Conservation (phyloP, 2,888 invertebrate species). For the Pandemis cinnamomeana region DNA sequence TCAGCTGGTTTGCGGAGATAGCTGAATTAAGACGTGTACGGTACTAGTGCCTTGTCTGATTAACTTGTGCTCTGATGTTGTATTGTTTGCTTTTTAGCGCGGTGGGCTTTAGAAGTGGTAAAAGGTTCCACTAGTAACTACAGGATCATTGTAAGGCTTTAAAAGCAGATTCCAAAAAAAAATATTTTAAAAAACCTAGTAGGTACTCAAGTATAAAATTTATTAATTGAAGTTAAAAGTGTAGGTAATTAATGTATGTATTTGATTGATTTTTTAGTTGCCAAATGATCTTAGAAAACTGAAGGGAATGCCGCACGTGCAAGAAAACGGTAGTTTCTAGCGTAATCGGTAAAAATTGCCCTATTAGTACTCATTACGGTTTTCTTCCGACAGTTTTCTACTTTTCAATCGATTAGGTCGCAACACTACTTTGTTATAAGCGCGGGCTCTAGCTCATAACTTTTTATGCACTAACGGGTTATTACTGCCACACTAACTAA, state of each 20-base stretch:
- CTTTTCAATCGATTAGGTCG: slow-evolving; percentile 12
- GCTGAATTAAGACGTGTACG: slow-evolving; percentile 15
- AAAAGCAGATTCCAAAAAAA: no score
- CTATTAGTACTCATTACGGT: slow-evolving; percentile 23
- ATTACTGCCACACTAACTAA: no score
- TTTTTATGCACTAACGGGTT: no score
- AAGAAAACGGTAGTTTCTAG: slow-evolving; percentile 25
- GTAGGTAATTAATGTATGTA: neutral
- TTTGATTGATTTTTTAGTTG: neutral
- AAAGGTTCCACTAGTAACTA: neutral
- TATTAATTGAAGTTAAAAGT: neutral
- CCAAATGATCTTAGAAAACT: neutral
- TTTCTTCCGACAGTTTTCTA: slow-evolving; percentile 12
- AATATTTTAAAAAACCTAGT: no score
- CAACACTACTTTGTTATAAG: slow-evolving; percentile 2
- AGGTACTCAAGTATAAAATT: no score
- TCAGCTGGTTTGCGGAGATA: slow-evolving; percentile 9
- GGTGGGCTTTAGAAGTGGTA: neutral
- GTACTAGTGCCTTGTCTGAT: slow-evolving; percentile 11
- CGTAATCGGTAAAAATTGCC: slow-evolving; percentile 37
- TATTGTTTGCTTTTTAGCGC: neutral
- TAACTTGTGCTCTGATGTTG: neutral
- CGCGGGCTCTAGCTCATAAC: no score
- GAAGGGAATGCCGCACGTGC: slow-evolving; percentile 12
- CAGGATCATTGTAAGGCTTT: no score